A percentile compares a stretch with the other conserved stretches of the same genome.
Evolutionary conservation across 2,888 invertebrate genomes (phyloP).

Genomic region (Euproctis similis): DNA sequence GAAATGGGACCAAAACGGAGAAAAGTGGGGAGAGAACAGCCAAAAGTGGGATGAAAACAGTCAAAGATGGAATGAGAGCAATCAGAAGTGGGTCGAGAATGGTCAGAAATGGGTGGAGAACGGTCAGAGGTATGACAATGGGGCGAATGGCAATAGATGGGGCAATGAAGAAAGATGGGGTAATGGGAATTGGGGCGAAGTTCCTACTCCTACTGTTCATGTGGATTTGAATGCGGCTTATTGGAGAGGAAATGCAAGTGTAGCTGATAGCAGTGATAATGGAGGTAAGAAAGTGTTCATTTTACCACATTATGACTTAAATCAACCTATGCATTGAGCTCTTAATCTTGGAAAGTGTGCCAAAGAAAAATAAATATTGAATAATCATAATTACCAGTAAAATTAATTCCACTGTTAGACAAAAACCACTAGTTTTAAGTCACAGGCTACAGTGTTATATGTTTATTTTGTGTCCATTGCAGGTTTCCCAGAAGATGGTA

Average conservation of each 20-base stretch:
- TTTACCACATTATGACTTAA: too few relatives aligned
- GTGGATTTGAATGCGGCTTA: slow-evolving; percentile 62
- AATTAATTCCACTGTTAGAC: too few relatives aligned
- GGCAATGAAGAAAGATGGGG: slow-evolving; percentile 44
- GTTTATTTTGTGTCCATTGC: too few relatives aligned
- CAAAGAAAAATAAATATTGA: too few relatives aligned
- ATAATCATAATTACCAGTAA: too few relatives aligned
- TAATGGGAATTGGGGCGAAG: slow-evolving; percentile 59
- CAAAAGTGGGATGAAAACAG: slow-evolving; percentile 31
- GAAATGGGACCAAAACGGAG: slow-evolving; percentile 32
- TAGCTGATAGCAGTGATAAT: slow-evolving; percentile 68
- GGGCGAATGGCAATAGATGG: slow-evolving; percentile 46
- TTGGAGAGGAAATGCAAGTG: slow-evolving; percentile 62
- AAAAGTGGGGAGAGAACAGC: slow-evolving; percentile 32
- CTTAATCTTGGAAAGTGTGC: too few relatives aligned
- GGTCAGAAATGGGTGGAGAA: slow-evolving; percentile 36
- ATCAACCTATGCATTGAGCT: too few relatives aligned
- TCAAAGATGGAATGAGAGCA: slow-evolving; percentile 38
- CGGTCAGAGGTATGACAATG: slow-evolving; percentile 34
- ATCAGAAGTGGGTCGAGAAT: slow-evolving; percentile 35
- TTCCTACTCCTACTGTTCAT: slow-evolving; percentile 60
- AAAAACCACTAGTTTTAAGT: too few relatives aligned
- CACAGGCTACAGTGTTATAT: too few relatives aligned
- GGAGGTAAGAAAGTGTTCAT: slow-evolving; percentile 63
- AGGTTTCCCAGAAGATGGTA: slow-evolving; percentile 69